These are phyloP conservation scores for Hephaestus fuliginosus DNA, from an alignment of 2,797 vertebrate genomes.

Conservation along the genomic window DNA sequence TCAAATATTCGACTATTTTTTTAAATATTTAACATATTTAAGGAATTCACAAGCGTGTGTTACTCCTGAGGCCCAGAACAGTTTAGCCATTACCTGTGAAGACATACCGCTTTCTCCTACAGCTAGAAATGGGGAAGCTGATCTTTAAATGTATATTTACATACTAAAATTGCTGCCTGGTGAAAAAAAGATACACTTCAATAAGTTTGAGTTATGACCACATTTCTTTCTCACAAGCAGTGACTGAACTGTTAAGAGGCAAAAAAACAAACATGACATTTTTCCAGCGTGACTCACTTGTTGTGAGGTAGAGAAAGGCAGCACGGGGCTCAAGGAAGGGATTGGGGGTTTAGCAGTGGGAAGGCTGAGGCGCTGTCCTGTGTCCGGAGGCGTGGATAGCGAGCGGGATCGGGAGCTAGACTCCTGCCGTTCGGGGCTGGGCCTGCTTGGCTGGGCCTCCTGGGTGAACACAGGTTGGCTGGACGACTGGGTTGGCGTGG, in stretches of 20 bases:
- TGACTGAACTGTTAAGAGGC: not conserved
- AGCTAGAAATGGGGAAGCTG: conserved; percentile 16
- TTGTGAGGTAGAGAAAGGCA: conserved; percentile 89
- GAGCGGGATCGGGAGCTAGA: conserved; percentile 86
- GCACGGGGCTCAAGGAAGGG: conserved; percentile 76
- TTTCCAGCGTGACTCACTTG: conserved; percentile 85
- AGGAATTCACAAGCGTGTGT: conserved; percentile 25
- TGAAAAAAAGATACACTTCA: not conserved
- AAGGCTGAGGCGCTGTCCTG: conserved; percentile 89
- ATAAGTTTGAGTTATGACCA: not conserved
- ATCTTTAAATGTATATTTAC: not conserved
- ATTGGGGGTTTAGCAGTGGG: conserved; percentile 86
- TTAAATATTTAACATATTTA: conserved; percentile 24
- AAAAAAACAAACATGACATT: not conserved
- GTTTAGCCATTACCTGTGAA: conserved; percentile 24
- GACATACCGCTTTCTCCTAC: not conserved
- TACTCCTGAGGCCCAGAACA: conserved; percentile 10
- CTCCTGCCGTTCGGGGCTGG: conserved; percentile 89
- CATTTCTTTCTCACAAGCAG: not conserved
- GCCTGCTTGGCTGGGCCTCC: conserved; percentile 87
- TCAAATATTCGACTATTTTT: conserved; percentile 8
- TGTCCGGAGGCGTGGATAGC: conserved; percentile 90
- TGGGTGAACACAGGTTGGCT: conserved; percentile 91
- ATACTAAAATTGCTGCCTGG: not conserved
- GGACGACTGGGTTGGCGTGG: conserved; percentile 92